Base-by-base conservation (phyloP, 2,113 vertebrate species). In the Scartelaos histophorus region DNA sequence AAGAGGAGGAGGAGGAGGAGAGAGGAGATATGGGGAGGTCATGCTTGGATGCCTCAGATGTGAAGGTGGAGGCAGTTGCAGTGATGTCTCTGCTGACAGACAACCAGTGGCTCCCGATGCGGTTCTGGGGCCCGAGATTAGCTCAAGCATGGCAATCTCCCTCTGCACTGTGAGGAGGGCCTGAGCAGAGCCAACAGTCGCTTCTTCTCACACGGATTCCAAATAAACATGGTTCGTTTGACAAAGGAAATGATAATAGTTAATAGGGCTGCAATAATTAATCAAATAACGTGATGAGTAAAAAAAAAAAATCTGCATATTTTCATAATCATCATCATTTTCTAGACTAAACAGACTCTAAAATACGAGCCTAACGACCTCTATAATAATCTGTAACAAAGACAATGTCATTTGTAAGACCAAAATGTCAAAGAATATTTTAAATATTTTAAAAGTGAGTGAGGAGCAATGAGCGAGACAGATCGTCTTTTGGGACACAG, bases 91-190 rank as follows among this genome's bases (percentile, higher is more conserved):
- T 82, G 84, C 88, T 81, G 83, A 88, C 82, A 83, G 76, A 84
- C 87, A 88, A 81, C 76, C 83, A 79, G 85, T 78, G 62, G 76
- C 85, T 83, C 69, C 83, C 82, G 73, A 84, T 89, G 88, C 81
- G 85, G 87, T 89, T 89, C 82, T 87, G 88, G 85, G 81, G 75
- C 79, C 73, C 87, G 85, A 89, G 87, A 89, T 91, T 87, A 89
- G 86, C 77, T 87, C 82, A 84, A 87, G 88, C 87, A 82, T 88
- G 78, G 82, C 82, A 85, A 83, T 85, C 81, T 84, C 85, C 84
- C 72, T 58, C 70, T 82, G 83, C 82, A 86, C 87, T 79, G 73
- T 86, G 75, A 69, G 76, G 69, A 76, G 66, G 47, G 67, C 67
- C 68, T 69, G 35, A 81, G 62, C 64, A 45, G 60, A 43, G 78